Base-by-base conservation (phyloP, 2,797 vertebrate genomes). In the Euthynnus affinis region DNA sequence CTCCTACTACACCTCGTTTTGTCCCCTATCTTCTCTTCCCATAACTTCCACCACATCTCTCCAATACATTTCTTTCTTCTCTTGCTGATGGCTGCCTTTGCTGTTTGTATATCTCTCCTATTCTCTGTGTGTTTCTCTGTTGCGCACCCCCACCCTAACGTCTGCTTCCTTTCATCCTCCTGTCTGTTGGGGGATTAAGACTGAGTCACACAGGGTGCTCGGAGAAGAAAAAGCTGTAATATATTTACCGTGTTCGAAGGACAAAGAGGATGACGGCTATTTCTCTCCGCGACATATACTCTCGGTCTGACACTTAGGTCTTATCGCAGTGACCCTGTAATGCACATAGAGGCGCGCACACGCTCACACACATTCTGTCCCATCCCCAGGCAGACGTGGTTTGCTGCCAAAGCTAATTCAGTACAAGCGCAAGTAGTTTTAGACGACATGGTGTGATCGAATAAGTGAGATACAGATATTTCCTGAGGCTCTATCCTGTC, bases 341-440 rank as follows among this genome's bases (percentile, higher is more conserved):
- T 56, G 81, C 80, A 74, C 73, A 85, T 37, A 18, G 20, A 27
- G 22, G 37, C 27, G 14, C 34, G 37, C 62, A 46, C 25, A 52
- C 48, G 66, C n/a, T n/a, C 58, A 53, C 32, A 56, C 48, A 69
- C 58, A 53, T 56, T 65, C 57, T 64, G 60, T 74, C 71, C 76
- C 40, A 20, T 71, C 88, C 82, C 69, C 70, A 32, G 84, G 86
- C 84, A 42, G 59, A 76, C 58, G 44, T 42, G 67, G 62, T 86
- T 86, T 76, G 84, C 87, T 91, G 90, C 89, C 88, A 90, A 77
- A 87, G 76, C 84, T 84, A 89, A 92, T 92, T 91, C 86, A 74
- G 68, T 76, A 65, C 79, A 55, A 88, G 76, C 72, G 66, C 80
- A 76, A 89, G 79, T 83, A 78, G 75, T 83, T 85, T 64, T 55